phyloP scores from a whole-genome alignment of 2,797 vertebrate species.

The Xiphophorus birchmanni region DNA sequence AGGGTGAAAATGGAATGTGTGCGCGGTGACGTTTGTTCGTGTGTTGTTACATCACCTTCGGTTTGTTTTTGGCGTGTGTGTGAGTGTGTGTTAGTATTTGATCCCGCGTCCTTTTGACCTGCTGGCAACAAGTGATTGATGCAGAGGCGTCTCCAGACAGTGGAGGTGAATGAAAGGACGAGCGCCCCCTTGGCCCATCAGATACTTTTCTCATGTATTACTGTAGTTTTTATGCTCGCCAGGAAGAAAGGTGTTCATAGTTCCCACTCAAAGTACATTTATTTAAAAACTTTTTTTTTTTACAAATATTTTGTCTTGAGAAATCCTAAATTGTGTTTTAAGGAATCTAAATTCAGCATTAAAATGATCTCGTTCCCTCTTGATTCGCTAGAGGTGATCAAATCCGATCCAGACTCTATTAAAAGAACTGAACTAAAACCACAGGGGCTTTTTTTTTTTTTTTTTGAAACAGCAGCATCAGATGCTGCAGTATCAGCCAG shows the following conservation, averaged over 20 bases:
- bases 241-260: background rate
- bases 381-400: background rate
- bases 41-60: conserved; percentile 27
- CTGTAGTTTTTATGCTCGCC: background rate
- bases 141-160: background rate
- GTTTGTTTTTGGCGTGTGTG: conserved; percentile 22
- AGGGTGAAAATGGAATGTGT: conserved; percentile 20
- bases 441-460: no score
- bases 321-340: background rate
- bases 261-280: background rate
- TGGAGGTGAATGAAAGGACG: background rate
- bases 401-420: background rate
- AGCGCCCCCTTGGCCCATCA: background rate
- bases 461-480: background rate
- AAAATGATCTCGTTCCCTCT: background rate
- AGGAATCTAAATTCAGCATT: background rate
- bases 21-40: background rate
- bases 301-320: background rate
- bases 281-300: background rate
- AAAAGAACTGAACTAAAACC: background rate
- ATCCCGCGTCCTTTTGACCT: conserved; percentile 9
- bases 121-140: background rate
- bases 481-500: conserved; percentile 3
- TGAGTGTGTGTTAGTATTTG: background rate
- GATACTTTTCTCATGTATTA: background rate